Conservation (phyloP, 2,888 invertebrate genomes). For the Litoditis marina region DNA sequence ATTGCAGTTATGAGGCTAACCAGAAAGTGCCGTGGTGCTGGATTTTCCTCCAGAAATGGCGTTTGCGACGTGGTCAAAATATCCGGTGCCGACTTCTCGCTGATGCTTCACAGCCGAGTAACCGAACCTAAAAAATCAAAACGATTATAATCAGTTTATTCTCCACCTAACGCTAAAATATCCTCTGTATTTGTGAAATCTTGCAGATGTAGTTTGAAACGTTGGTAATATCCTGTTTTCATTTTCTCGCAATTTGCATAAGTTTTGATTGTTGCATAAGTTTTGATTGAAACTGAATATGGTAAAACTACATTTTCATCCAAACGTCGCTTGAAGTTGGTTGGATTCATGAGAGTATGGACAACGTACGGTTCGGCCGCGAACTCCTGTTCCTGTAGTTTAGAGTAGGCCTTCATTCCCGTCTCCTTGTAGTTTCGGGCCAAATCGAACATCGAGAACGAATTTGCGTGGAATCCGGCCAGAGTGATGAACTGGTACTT, state of each 20-base stretch:
- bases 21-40: conserved; percentile 55
- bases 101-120: conserved; percentile 64
- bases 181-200: no score
- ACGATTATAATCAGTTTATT: background rate
- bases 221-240: no score
- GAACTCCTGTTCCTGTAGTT: conserved; percentile 62
- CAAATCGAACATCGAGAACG: conserved; percentile 62
- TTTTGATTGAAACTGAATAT: no score
- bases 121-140: conserved; percentile 44
- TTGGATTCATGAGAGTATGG: conserved; percentile 14
- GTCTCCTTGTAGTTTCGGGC: conserved; percentile 60
- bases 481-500: conserved; percentile 64
- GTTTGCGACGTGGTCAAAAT: conserved; percentile 62
- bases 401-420: conserved; percentile 62
- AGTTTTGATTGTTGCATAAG: no score
- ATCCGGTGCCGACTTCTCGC: conserved; percentile 63
- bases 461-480: conserved; percentile 63
- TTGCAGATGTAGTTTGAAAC: no score
- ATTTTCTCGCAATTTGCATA: no score
- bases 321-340: background rate
- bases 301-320: no score
- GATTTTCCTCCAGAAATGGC: conserved; percentile 55
- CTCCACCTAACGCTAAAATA: background rate
- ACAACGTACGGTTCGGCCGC: conserved; percentile 50
- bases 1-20: background rate